These are phyloP conservation scores for Druon quercuslanigerum DNA, from an alignment of 1,140 invertebrate genomes.

Conservation along the genomic window DNA sequence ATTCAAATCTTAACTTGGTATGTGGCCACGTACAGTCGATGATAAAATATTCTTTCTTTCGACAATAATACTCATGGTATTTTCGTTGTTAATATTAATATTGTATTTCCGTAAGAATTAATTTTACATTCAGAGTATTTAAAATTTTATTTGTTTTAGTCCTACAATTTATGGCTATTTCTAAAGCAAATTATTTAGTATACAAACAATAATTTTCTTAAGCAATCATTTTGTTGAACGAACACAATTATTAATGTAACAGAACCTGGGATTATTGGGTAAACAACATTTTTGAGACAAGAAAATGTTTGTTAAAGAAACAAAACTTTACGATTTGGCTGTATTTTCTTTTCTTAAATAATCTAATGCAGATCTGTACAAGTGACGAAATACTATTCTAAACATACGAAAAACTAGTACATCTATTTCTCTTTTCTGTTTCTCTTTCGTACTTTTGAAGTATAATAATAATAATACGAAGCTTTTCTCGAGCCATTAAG, in stretches of 20 bases:
- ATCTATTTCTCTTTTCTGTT: constrained; percentile 14
- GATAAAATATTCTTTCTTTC: constrained; percentile 32
- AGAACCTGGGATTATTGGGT: too few species aligned
- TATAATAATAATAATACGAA: constrained; percentile 44
- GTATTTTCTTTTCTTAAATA: constrained; percentile 25
- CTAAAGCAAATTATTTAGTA: too few species aligned
- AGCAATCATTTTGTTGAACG: too few species aligned
- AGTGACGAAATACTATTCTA: neutral
- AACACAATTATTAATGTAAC: too few species aligned
- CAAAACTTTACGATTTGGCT: neutral
- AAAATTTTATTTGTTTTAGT: too few species aligned
- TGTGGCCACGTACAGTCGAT: constrained; percentile 50
- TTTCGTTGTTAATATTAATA: neutral
- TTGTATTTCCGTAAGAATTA: neutral
- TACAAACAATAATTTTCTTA: too few species aligned
- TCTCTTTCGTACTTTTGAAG: constrained; percentile 12
- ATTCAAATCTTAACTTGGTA: constrained; percentile 59
- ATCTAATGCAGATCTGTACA: constrained; percentile 10
- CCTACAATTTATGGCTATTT: too few species aligned
- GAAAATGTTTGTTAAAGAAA: neutral
- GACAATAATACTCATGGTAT: neutral
- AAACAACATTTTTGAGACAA: too few species aligned
- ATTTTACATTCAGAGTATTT: too few species aligned
- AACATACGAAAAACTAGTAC: constrained; percentile 12
- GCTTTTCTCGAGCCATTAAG: constrained; percentile 58